These are phyloP conservation scores for Anser cygnoides DNA, from an alignment of 2,113 vertebrate genomes.

Conservation along the genomic window DNA sequence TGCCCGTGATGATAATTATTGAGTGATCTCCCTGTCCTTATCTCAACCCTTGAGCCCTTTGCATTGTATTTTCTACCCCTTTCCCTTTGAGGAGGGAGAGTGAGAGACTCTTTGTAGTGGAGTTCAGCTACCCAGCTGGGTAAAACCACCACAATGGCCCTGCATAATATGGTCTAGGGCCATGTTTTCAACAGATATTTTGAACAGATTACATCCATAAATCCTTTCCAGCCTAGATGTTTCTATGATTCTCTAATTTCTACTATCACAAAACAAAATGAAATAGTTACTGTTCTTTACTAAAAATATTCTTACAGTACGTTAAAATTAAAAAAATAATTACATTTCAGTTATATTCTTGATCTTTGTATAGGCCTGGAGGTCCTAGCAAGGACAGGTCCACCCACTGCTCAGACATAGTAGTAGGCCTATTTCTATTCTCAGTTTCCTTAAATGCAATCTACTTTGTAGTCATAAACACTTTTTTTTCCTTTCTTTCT, in stretches of 20 bases:
- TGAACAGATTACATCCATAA: background rate
- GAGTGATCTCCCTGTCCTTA: no score
- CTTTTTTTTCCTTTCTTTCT: background rate
- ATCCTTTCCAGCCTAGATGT: background rate
- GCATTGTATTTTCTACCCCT: no score
- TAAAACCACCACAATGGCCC: no score
- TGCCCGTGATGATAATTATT: no score
- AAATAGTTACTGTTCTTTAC: background rate
- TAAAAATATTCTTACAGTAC: background rate
- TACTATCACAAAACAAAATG: background rate
- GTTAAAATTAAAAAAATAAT: background rate
- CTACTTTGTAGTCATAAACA: background rate
- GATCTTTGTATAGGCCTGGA: background rate
- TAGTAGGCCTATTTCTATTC: background rate
- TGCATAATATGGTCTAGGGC: background rate
- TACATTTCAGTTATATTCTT: background rate
- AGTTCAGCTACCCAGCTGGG: no score
- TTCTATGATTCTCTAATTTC: background rate
- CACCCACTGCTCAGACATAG: background rate
- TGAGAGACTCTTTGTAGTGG: no score
- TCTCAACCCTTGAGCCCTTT: no score
- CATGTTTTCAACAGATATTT: background rate
- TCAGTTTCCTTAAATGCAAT: background rate
- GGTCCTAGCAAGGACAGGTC: background rate
- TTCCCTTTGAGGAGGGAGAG: no score